phyloP scores from a whole-genome alignment of 2,888 invertebrate species.

The Nephrotoma guestfalica region DNA sequence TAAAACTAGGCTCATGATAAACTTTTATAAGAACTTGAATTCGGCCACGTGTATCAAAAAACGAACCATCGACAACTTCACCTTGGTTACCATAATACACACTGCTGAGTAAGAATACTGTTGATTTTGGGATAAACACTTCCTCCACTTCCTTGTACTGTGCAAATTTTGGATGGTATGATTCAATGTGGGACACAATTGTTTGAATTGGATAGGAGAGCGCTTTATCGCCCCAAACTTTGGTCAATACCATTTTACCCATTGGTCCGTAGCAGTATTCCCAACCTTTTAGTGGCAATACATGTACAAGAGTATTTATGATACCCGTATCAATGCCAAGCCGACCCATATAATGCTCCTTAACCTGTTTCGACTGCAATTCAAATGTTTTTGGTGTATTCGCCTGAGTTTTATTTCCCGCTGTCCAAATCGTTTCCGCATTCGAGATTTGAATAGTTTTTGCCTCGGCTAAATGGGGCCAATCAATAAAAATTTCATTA shows the following conservation, averaged over 20 bases:
- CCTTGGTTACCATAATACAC: conserved; percentile 72
- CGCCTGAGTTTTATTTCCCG: conserved; percentile 23
- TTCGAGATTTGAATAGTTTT: conserved; percentile 37
- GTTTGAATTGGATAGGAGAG: conserved; percentile 46
- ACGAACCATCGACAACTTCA: conserved; percentile 39
- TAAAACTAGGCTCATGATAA: conserved; percentile 23
- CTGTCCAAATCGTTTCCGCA: conserved; percentile 25
- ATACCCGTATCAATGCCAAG: conserved; percentile 67
- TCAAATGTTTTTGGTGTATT: conserved; percentile 36
- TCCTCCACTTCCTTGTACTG: conserved; percentile 32
- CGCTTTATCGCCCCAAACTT: conserved; percentile 51
- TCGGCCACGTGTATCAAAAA: conserved; percentile 25
- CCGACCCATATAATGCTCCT: conserved; percentile 49
- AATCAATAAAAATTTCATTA: conserved; percentile 63
- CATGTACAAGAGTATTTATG: conserved; percentile 51
- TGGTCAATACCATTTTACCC: conserved; percentile 50
- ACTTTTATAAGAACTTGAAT: conserved; percentile 26
- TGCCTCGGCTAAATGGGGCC: conserved; percentile 88
- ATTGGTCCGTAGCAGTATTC: conserved; percentile 42
- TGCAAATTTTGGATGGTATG: conserved; percentile 30
- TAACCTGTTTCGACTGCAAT: conserved; percentile 32
- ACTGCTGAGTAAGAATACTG: conserved; percentile 62
- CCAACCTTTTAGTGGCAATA: conserved; percentile 54
- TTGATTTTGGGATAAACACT: conserved; percentile 50
- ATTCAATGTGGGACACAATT: conserved; percentile 45